phyloP scores from a whole-genome alignment of 1,140 invertebrate species.

The Zaprionus inermis region DNA sequence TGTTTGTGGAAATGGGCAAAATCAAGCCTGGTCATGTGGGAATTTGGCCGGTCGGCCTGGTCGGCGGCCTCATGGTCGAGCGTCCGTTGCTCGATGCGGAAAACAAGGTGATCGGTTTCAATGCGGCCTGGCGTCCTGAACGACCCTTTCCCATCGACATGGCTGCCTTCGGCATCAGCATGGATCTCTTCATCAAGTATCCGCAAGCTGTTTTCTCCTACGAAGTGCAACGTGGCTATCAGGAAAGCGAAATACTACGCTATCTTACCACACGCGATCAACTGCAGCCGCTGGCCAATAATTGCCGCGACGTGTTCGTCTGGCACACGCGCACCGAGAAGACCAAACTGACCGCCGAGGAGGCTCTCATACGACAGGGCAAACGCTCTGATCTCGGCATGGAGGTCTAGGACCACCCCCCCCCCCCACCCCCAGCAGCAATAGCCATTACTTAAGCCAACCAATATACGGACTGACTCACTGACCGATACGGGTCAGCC shows the following conservation, averaged over 20 bases:
- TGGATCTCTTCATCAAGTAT: constrained; percentile 90
- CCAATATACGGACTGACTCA: background rate
- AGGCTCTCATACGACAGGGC: constrained; percentile 84
- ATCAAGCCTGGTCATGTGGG: constrained; percentile 91
- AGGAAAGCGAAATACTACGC: constrained; percentile 95
- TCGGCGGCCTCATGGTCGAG: constrained; percentile 95
- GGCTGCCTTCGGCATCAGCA: constrained; percentile 98
- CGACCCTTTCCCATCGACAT: constrained; percentile 98
- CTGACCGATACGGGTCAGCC: background rate
- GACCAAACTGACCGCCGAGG: constrained; percentile 89
- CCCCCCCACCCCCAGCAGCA: no score
- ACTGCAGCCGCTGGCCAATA: constrained; percentile 94
- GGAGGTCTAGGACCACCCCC: constrained; percentile 88
- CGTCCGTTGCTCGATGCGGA: constrained; percentile 89
- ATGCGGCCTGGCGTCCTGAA: constrained; percentile 92
- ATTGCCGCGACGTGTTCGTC: constrained; percentile 96
- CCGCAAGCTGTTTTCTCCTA: constrained; percentile 93
- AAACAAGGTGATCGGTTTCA: constrained; percentile 92
- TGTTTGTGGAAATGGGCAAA: constrained; percentile 89
- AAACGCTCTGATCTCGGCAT: constrained; percentile 87
- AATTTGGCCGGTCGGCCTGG: constrained; percentile 98
- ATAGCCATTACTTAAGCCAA: constrained; percentile 8
- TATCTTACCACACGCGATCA: constrained; percentile 91
- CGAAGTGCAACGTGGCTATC: constrained; percentile 91
- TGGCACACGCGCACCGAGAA: constrained; percentile 98